phyloP scores from a whole-genome alignment of 2,888 invertebrate species.

The Saturnia pavonia region DNA sequence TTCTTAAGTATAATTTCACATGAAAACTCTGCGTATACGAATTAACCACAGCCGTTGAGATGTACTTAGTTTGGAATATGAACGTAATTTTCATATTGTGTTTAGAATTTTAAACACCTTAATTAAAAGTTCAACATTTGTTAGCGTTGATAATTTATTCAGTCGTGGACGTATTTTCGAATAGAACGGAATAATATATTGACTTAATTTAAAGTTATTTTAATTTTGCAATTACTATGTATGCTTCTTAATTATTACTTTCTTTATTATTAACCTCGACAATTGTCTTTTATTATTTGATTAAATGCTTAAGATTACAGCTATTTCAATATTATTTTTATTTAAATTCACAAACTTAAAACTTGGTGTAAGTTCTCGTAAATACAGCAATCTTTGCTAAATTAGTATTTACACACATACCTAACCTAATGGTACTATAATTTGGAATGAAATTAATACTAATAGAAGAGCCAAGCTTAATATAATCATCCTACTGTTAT shows the following conservation, averaged over 20 bases:
- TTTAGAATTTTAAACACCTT: conserved; percentile 10
- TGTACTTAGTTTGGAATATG: conserved; percentile 1
- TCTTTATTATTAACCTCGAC: background rate
- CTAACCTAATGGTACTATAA: no score
- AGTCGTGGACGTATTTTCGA: background rate
- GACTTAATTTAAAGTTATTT: background rate
- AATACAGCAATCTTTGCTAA: no score
- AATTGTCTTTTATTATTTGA: background rate
- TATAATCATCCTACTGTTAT: no score
- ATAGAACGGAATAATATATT: background rate
- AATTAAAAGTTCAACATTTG: conserved; percentile 5
- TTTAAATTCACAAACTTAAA: background rate
- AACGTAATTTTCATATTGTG: conserved; percentile 10
- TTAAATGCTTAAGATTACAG: background rate
- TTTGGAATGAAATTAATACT: no score
- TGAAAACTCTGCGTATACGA: background rate
- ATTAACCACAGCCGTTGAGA: background rate
- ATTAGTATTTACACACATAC: no score
- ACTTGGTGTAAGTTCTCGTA: no score
- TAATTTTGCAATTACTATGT: background rate
- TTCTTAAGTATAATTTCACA: background rate
- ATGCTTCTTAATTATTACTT: background rate
- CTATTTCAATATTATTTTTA: background rate
- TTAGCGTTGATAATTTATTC: background rate
- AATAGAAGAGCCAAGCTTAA: no score